phyloP scores from a whole-genome alignment of 1,140 invertebrate species.

The Pararge aegeria region DNA sequence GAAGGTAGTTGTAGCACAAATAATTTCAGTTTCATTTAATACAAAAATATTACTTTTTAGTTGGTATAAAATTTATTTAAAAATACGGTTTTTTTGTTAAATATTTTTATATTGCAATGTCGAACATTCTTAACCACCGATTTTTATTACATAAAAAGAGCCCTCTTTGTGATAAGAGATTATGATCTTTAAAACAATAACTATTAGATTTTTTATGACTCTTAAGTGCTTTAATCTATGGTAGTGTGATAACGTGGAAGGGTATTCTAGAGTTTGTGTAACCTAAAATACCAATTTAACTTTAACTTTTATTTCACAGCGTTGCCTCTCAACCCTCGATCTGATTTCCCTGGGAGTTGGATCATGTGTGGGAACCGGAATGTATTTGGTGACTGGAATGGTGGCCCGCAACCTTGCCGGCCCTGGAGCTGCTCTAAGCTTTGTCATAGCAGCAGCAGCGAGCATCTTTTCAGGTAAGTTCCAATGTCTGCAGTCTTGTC shows the following conservation, averaged over 20 bases:
- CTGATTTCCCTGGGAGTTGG: constrained; percentile 95
- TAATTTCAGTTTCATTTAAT: too few relatives aligned
- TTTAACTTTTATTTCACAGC: constrained; percentile 79
- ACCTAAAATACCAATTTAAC: neutral
- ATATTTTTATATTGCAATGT: too few relatives aligned
- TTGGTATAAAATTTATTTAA: too few relatives aligned
- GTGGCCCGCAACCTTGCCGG: constrained; percentile 92
- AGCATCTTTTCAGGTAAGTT: constrained; percentile 93
- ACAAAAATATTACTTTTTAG: too few relatives aligned
- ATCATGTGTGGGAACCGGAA: constrained; percentile 95
- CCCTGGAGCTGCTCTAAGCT: constrained; percentile 93
- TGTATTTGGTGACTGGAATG: constrained; percentile 96
- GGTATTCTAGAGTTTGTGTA: neutral
- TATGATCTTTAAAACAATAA: too few relatives aligned
- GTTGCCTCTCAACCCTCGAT: constrained; percentile 94
- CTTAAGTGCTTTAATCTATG: too few relatives aligned
- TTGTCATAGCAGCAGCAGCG: constrained; percentile 93
- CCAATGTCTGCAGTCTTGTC: neutral
- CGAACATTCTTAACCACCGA: too few relatives aligned
- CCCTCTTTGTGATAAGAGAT: too few relatives aligned
- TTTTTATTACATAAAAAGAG: too few relatives aligned
- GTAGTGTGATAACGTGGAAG: neutral
- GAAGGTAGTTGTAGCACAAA: too few relatives aligned
- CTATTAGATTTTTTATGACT: too few relatives aligned
- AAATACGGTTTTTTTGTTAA: too few relatives aligned